These are phyloP conservation scores for Muschampia plurimacula DNA, from an alignment of 2,888 invertebrate species.

Conservation along the genomic window DNA sequence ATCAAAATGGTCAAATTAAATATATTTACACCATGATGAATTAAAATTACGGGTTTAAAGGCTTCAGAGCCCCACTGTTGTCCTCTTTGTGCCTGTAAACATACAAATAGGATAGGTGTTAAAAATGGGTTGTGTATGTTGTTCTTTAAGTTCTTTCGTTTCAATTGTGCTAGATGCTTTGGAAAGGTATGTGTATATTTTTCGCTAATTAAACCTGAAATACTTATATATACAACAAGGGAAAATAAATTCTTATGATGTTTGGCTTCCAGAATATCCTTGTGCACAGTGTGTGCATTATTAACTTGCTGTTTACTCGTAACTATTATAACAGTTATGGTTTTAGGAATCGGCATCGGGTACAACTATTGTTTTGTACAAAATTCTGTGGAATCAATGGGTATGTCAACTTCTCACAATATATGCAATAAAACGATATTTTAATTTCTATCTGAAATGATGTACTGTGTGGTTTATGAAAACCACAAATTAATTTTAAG, in stretches of 20 bases:
- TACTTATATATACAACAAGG: not conserved
- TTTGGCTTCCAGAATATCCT: slow-evolving; percentile 64
- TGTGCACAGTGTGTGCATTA: slow-evolving; percentile 76
- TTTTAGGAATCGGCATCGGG: slow-evolving; percentile 75
- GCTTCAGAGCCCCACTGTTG: not conserved
- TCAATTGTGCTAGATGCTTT: slow-evolving; percentile 70
- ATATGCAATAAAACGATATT: slow-evolving; percentile 57
- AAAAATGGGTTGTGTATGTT: slow-evolving; percentile 75
- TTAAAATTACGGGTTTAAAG: not conserved
- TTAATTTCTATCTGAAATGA: too few species aligned
- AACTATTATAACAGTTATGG: slow-evolving; percentile 65
- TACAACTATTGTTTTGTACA: slow-evolving; percentile 75
- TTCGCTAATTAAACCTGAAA: too few species aligned
- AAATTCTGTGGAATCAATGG: slow-evolving; percentile 66
- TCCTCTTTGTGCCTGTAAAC: too few species aligned
- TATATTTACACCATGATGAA: not conserved
- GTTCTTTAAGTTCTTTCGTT: slow-evolving; percentile 70
- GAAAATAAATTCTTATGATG: not conserved
- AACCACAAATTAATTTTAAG: too few species aligned
- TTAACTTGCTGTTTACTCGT: slow-evolving; percentile 70
- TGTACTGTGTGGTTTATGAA: too few species aligned
- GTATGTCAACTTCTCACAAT: slow-evolving; percentile 57
- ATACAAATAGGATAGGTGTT: not conserved
- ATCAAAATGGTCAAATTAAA: too few species aligned
- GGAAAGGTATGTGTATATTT: slow-evolving; percentile 63